A percentile compares a stretch with the other conserved stretches of the same genome.
These are phyloP conservation scores for Sebastes cheni DNA, from an alignment of 2,797 vertebrate genomes.

Conservation along the genomic window DNA sequence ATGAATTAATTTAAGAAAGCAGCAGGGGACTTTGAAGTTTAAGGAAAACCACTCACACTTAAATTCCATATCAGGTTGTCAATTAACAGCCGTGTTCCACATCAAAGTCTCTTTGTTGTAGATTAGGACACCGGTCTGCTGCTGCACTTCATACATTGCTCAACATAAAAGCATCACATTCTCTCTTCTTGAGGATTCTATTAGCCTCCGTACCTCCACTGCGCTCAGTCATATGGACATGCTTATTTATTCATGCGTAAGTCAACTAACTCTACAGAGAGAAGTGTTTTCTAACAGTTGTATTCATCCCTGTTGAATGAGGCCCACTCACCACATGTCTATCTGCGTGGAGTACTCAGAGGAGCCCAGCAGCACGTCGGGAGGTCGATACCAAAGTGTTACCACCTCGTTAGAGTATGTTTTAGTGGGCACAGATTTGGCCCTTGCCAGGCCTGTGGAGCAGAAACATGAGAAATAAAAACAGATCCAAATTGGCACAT, in stretches of 20 bases:
- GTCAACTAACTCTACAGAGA: background rate
- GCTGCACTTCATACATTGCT: background rate
- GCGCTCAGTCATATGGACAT: background rate
- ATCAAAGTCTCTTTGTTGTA: conserved; percentile 8
- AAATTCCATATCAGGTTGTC: background rate
- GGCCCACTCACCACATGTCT: conserved; percentile 93
- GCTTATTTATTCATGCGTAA: too few species aligned
- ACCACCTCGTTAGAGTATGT: conserved; percentile 98
- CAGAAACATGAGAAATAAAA: conserved; percentile 19
- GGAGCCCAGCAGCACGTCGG: conserved; percentile 94
- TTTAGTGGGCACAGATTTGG: conserved; percentile 96
- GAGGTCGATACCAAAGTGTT: conserved; percentile 95
- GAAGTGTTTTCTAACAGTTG: conserved; percentile 37
- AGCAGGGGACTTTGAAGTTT: background rate
- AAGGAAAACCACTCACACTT: background rate
- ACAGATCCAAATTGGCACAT: background rate
- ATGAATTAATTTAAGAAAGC: background rate
- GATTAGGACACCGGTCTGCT: background rate
- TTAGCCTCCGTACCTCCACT: background rate
- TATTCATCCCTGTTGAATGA: background rate
- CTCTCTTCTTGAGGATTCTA: background rate
- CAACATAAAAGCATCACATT: background rate
- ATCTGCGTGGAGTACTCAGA: conserved; percentile 97
- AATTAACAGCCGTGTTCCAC: background rate
- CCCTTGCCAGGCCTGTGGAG: conserved; percentile 82